Percentiles rank a stretch among this genome's conserved stretches.
Conservation (phyloP, 2,888 invertebrate species). For the Nipponacmea schrenckii region DNA sequence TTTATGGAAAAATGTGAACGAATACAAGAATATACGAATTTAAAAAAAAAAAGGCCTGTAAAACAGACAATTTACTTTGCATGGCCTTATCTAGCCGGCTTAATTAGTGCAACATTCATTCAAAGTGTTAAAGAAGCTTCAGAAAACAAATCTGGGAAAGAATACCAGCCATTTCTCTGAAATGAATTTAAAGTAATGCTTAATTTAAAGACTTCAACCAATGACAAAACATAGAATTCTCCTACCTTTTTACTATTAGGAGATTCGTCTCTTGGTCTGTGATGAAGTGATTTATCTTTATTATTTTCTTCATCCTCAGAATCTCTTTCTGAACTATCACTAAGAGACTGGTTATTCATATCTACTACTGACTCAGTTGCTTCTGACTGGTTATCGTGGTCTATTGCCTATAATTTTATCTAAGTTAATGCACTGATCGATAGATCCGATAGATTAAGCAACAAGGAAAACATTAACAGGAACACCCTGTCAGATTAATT, state of each 20-base stretch:
- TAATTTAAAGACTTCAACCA: too few relatives aligned
- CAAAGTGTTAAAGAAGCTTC: too few relatives aligned
- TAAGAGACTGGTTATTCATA: not conserved
- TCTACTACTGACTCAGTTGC: not conserved
- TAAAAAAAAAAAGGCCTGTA: too few relatives aligned
- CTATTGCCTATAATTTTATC: not conserved
- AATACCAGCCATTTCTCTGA: too few relatives aligned
- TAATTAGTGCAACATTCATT: not conserved
- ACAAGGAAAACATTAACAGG: too few relatives aligned
- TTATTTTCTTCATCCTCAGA: conserved; percentile 22
- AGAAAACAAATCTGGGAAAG: too few relatives aligned
- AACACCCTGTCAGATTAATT: too few relatives aligned
- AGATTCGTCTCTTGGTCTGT: conserved; percentile 69
- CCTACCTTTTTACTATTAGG: conserved; percentile 67
- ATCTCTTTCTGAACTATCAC: conserved; percentile 10
- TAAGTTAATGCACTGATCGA: not conserved
- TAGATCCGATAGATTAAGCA: not conserved
- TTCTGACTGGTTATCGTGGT: not conserved
- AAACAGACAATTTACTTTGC: too few relatives aligned
- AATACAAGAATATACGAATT: too few relatives aligned
- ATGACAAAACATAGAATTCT: too few relatives aligned
- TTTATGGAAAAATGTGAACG: too few relatives aligned
- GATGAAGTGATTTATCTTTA: conserved; percentile 31
- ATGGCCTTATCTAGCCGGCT: conserved; percentile 4
- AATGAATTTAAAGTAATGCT: too few relatives aligned